Evolutionary conservation across 2,797 vertebrate genomes (phyloP).

Genomic region (Chaunax sp.): DNA sequence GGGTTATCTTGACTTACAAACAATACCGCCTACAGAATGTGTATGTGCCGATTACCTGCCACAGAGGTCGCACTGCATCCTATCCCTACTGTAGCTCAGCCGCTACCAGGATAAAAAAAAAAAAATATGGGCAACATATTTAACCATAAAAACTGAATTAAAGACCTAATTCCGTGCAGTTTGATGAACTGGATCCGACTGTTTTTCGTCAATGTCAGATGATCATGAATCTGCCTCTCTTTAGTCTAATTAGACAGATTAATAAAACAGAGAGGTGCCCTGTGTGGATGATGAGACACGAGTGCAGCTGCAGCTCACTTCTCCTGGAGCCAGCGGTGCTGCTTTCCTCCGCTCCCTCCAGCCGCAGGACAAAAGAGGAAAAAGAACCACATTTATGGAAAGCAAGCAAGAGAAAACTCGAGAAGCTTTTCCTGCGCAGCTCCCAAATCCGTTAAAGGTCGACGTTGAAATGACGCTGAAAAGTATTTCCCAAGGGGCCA

Average conservation of each 20-base stretch:
- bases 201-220: not conserved
- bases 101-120: not conserved
- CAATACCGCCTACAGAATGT: not conserved
- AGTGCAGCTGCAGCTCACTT: slow-evolving; percentile 60
- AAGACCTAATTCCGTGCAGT: not conserved
- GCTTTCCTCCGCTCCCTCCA: slow-evolving; percentile 57
- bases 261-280: slow-evolving; percentile 38
- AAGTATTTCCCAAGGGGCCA: slow-evolving; percentile 74
- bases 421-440: slow-evolving; percentile 54
- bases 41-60: not conserved
- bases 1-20: slow-evolving; percentile 1
- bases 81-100: not conserved
- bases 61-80: not conserved
- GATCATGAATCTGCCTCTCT: slow-evolving; percentile 14
- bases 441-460: slow-evolving; percentile 77
- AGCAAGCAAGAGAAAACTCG: slow-evolving; percentile 62
- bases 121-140: not conserved
- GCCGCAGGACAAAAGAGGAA: slow-evolving; percentile 52
- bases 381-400: slow-evolving; percentile 65
- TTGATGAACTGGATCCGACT: not conserved
- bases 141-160: not conserved
- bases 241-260: slow-evolving; percentile 42
- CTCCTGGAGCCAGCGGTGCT: slow-evolving; percentile 52
- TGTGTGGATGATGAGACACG: slow-evolving; percentile 14
- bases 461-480: slow-evolving; percentile 82